Evolutionary conservation across 2,888 invertebrate genomes (phyloP).

Genomic region (Agonopterix heracliana): DNA sequence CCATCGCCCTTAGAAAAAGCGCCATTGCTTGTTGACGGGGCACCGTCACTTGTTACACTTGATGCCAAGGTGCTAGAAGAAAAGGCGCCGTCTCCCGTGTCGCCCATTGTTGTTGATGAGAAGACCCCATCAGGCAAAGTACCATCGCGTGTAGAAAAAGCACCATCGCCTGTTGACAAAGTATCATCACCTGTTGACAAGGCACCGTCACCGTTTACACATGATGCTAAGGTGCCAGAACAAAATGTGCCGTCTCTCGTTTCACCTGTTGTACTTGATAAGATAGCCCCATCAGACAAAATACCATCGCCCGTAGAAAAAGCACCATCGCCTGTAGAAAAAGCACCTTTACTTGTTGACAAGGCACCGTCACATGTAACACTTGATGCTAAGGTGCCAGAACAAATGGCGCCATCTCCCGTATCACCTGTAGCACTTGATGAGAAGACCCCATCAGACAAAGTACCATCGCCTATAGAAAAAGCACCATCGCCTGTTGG

Average conservation of each 20-base stretch:
- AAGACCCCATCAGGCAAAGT: background rate
- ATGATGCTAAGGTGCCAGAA: background rate
- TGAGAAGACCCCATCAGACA: background rate
- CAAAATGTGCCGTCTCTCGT: background rate
- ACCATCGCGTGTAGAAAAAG: background rate
- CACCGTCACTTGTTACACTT: constrained; percentile 1
- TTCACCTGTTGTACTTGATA: background rate
- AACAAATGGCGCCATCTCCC: background rate
- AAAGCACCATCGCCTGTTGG: background rate
- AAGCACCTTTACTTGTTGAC: too few species aligned
- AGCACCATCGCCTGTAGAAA: too few species aligned
- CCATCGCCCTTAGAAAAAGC: background rate
- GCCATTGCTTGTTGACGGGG: background rate
- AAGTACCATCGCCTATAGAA: background rate
- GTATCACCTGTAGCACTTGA: background rate
- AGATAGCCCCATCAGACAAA: too few species aligned
- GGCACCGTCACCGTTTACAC: too few species aligned
- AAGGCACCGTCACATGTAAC: too few species aligned
- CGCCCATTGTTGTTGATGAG: background rate
- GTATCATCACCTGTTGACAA: background rate
- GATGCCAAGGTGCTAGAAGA: constrained; percentile 5
- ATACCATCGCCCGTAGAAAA: too few species aligned
- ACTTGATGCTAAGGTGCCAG: too few species aligned
- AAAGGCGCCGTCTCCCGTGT: background rate
- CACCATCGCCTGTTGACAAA: background rate